phyloP scores from a whole-genome alignment of 2,797 vertebrate genomes.

The Lagodon rhomboides region DNA sequence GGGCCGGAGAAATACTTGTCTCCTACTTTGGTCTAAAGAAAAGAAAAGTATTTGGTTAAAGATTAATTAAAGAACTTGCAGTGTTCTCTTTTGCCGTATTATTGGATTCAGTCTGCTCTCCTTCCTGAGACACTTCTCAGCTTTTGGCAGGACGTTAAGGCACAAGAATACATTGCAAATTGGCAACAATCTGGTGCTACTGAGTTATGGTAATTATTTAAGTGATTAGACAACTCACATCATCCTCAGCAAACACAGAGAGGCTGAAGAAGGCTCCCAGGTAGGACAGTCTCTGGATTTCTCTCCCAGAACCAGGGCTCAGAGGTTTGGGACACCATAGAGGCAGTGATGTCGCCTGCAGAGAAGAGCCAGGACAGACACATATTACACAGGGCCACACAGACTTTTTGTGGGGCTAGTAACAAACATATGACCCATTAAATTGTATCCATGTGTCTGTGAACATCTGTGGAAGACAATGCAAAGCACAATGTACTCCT shows the following conservation, averaged over 20 bases:
- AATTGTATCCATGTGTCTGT: neutral
- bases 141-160: neutral
- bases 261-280: constrained; percentile 96
- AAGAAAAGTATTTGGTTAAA: neutral
- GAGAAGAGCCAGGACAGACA: constrained; percentile 16
- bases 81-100: neutral
- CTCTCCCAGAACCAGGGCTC: constrained; percentile 94
- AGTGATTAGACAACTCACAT: constrained; percentile 86
- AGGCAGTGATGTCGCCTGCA: constrained; percentile 91
- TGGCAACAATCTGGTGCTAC: neutral
- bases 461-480: neutral
- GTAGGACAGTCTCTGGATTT: constrained; percentile 96
- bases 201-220: neutral
- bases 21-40: constrained; percentile 92
- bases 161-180: neutral
- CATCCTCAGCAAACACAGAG: constrained; percentile 97
- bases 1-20: constrained; percentile 99
- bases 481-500: neutral
- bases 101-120: neutral
- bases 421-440: neutral
- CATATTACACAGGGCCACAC: neutral
- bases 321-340: constrained; percentile 96
- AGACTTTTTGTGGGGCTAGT: neutral
- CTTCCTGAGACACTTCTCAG: neutral
- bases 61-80: neutral